These are phyloP conservation scores for Labroides dimidiatus DNA, from an alignment of 2,797 vertebrate species.

Conservation along the genomic window DNA sequence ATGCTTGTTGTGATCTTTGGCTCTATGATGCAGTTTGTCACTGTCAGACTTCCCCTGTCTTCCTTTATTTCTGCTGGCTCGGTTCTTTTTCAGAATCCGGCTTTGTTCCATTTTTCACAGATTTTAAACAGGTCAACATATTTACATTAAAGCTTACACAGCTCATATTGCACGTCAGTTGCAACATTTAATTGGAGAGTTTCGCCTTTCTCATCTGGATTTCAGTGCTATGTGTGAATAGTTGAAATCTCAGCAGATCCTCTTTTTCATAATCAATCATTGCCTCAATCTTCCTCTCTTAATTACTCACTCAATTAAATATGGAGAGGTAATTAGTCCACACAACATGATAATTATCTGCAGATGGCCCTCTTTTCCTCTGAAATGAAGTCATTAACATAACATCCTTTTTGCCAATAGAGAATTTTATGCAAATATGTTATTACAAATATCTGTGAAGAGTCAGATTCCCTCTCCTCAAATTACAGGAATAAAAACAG, in stretches of 20 bases:
- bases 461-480: neutral
- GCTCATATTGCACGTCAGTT: neutral
- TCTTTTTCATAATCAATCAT: conserved; percentile 14
- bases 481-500: neutral
- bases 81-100: neutral
- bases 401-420: conserved; percentile 16
- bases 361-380: conserved; percentile 45
- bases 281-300: neutral
- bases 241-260: conserved; percentile 5
- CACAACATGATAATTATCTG: conserved; percentile 42
- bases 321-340: conserved; percentile 58
- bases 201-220: neutral
- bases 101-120: neutral
- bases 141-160: neutral
- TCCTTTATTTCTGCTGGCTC: neutral
- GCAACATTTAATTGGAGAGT: neutral
- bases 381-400: conserved; percentile 34
- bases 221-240: conserved; percentile 1
- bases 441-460: conserved; percentile 2
- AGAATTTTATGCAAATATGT: conserved; percentile 31
- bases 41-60: neutral
- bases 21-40: neutral
- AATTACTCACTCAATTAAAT: conserved; percentile 46
- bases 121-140: neutral
- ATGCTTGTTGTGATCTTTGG: neutral